These are phyloP conservation scores for Polypedilum vanderplanki DNA, from an alignment of 1,140 invertebrate species.

Conservation along the genomic window DNA sequence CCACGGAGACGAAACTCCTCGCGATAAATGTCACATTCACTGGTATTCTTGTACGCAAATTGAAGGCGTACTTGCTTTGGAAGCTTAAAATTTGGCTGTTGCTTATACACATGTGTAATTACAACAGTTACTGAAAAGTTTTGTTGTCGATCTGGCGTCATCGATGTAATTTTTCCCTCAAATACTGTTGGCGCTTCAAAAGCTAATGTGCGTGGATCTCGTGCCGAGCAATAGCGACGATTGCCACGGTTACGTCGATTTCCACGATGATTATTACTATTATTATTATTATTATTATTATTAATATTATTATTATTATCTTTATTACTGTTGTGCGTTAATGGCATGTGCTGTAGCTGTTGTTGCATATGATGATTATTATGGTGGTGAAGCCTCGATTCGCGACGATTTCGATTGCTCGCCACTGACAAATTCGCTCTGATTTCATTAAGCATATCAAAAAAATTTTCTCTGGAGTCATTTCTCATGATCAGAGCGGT, in stretches of 20 bases:
- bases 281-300: slow-evolving; percentile 29
- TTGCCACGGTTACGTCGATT: slow-evolving; percentile 40
- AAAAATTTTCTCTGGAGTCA: slow-evolving; percentile 32
- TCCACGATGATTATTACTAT: slow-evolving; percentile 28
- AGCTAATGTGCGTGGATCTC: slow-evolving; percentile 53
- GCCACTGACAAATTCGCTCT: slow-evolving; percentile 32
- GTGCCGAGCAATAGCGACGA: slow-evolving; percentile 51
- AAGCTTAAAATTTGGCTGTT: slow-evolving; percentile 48
- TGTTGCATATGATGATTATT: neutral
- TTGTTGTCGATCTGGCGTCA: slow-evolving; percentile 49
- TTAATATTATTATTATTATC: slow-evolving; percentile 33
- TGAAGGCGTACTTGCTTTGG: slow-evolving; percentile 41
- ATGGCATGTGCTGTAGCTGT: slow-evolving; percentile 32
- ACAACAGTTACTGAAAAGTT: slow-evolving; percentile 60
- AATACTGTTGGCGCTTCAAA: slow-evolving; percentile 56
- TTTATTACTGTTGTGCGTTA: slow-evolving; percentile 36
- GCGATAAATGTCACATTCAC: slow-evolving; percentile 43
- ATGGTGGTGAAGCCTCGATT: slow-evolving; percentile 31
- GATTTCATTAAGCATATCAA: slow-evolving; percentile 35
- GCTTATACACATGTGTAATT: slow-evolving; percentile 56
- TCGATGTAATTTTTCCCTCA: slow-evolving; percentile 56
- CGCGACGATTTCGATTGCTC: slow-evolving; percentile 25
- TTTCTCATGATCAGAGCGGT: neutral
- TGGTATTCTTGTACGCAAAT: slow-evolving; percentile 38
- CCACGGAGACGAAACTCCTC: slow-evolving; percentile 40